phyloP scores from a whole-genome alignment of 2,113 vertebrate species.

The Istiophorus platypterus region DNA sequence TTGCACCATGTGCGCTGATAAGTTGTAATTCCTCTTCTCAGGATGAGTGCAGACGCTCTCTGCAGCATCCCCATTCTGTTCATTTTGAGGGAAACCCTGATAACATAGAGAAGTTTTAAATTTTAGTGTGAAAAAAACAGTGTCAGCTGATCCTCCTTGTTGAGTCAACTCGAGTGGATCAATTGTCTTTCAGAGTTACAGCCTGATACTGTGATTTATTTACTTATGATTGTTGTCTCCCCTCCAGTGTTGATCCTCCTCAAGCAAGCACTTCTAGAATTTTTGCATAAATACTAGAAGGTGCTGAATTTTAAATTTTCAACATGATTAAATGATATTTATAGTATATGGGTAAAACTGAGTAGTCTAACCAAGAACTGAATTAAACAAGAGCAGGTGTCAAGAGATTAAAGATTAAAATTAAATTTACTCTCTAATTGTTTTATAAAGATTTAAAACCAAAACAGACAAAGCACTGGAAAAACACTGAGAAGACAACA shows the following conservation, averaged over 20 bases:
- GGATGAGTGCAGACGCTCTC: constrained; percentile 60
- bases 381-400: neutral
- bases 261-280: neutral
- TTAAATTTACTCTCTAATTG: no score
- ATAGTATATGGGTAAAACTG: neutral
- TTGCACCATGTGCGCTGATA: constrained; percentile 58
- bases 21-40: constrained; percentile 64
- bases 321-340: neutral
- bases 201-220: neutral
- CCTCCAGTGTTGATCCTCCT: neutral
- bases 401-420: no score
- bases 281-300: neutral
- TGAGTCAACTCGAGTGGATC: constrained; percentile 6
- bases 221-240: neutral
- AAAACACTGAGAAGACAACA: neutral
- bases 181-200: neutral
- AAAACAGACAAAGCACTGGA: neutral
- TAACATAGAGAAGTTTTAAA: neutral
- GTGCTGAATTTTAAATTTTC: neutral
- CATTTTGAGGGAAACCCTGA: constrained; percentile 26
- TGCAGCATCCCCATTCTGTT: constrained; percentile 71
- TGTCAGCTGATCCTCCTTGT: constrained; percentile 1
- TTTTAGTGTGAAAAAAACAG: neutral
- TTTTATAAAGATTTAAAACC: neutral
- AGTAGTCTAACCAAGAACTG: neutral